A percentile compares a stretch with the other conserved stretches of the same genome.
phyloP scores from a whole-genome alignment of 2,888 invertebrate species.

The Parnassius smintheus region DNA sequence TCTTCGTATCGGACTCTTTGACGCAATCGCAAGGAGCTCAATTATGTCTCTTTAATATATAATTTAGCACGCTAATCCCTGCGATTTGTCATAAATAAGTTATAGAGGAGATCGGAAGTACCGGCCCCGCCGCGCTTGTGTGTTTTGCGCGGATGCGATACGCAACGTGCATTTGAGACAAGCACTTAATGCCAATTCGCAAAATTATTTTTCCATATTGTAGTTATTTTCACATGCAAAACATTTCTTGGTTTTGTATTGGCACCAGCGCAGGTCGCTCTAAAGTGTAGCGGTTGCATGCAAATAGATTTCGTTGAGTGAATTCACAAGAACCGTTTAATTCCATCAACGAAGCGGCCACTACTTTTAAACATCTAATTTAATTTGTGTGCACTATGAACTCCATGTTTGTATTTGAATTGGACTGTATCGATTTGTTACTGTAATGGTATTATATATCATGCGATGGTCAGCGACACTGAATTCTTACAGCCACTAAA shows the following conservation, averaged over 20 bases:
- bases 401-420: slow-evolving; percentile 59
- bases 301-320: slow-evolving; percentile 57
- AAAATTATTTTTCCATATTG: slow-evolving; percentile 11
- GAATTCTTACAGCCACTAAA: slow-evolving; percentile 63
- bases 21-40: slow-evolving; percentile 36
- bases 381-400: slow-evolving; percentile 62
- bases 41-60: slow-evolving; percentile 30
- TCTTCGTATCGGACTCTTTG: slow-evolving; percentile 43
- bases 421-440: slow-evolving; percentile 50
- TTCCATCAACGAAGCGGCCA: slow-evolving; percentile 52
- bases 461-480: slow-evolving; percentile 76
- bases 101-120: slow-evolving; percentile 59
- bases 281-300: slow-evolving; percentile 67
- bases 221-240: neutral
- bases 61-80: slow-evolving; percentile 35
- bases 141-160: slow-evolving; percentile 60
- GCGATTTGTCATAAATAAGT: slow-evolving; percentile 24
- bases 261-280: slow-evolving; percentile 52
- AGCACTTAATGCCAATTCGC: slow-evolving; percentile 52
- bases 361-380: slow-evolving; percentile 59
- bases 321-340: slow-evolving; percentile 36
- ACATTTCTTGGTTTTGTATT: slow-evolving; percentile 19
- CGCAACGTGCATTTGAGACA: slow-evolving; percentile 36
- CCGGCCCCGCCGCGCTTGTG: slow-evolving; percentile 78
- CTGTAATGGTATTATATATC: slow-evolving; percentile 60